Conservation (phyloP, 2,113 vertebrate species). For the Lucifuga dentata region DNA sequence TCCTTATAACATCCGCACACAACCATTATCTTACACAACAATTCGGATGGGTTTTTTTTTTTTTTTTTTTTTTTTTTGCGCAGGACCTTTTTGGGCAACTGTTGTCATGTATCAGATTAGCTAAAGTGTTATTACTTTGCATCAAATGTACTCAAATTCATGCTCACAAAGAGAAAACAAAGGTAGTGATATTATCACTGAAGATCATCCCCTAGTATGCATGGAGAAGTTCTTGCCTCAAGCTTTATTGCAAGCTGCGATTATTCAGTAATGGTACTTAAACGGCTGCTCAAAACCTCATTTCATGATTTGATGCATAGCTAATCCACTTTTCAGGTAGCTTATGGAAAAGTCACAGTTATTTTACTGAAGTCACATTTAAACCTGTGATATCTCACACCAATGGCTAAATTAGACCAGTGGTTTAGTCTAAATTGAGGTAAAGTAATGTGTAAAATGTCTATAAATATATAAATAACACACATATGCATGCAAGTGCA, state of each 20-base stretch:
- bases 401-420: conserved; percentile 1
- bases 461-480: conserved; percentile 9
- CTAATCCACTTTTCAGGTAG: conserved; percentile 59
- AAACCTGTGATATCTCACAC: conserved; percentile 20
- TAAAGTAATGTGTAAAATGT: conserved; percentile 14
- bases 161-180: not conserved
- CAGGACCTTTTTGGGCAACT: not conserved
- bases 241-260: conserved; percentile 37
- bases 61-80: no score
- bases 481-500: conserved; percentile 17
- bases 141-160: conserved; percentile 28
- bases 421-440: conserved; percentile 1
- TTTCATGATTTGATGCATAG: conserved; percentile 27
- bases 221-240: conserved; percentile 30
- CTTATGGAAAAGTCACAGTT: conserved; percentile 7
- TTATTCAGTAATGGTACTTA: conserved; percentile 44
- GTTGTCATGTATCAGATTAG: not conserved
- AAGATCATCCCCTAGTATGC: not conserved
- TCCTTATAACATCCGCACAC: conserved; percentile 23
- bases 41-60: conserved; percentile 5
- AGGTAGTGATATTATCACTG: conserved; percentile 37
- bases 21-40: conserved; percentile 26
- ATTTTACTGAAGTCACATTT: conserved; percentile 11
- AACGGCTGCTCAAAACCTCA: conserved; percentile 17
- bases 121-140: no score